Conservation (phyloP, 1,140 invertebrate genomes). For the Meloidogyne exigua region DNA sequence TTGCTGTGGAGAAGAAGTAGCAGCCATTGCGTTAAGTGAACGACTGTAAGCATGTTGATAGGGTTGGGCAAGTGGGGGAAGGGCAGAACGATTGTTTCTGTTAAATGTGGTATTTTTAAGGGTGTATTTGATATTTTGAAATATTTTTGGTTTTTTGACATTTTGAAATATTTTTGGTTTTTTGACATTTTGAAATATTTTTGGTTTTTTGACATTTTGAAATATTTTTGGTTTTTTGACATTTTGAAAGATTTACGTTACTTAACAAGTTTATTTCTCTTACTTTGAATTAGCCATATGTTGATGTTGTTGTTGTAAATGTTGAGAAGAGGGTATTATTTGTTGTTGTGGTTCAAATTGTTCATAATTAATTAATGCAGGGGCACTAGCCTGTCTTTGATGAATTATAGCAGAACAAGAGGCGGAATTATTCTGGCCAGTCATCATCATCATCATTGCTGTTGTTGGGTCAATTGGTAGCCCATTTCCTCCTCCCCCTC, state of each 20-base stretch:
- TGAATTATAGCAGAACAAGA: conserved; percentile 14
- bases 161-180: neutral
- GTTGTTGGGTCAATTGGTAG: neutral
- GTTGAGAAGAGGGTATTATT: neutral
- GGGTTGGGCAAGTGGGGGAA: conserved; percentile 1
- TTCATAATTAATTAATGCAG: neutral
- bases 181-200: too few species aligned
- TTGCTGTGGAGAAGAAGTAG: conserved; percentile 6
- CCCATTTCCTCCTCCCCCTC: neutral
- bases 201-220: too few species aligned
- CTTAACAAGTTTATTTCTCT: too few species aligned
- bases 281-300: neutral
- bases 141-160: too few species aligned
- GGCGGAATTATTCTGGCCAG: conserved; percentile 5
- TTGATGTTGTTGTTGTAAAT: conserved; percentile 5
- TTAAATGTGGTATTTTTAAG: too few species aligned
- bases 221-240: too few species aligned
- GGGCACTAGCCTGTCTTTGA: conserved; percentile 15
- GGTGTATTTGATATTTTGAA: neutral
- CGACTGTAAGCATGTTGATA: conserved; percentile 19
- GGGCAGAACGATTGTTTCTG: neutral
- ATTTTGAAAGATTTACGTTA: too few species aligned
- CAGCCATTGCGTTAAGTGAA: conserved; percentile 23
- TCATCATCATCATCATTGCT: too few species aligned
- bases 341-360: neutral